Evolutionary conservation across 2,888 invertebrate genomes (phyloP), one percentile per base, ranked within the genome.

Genomic region (Conomelus anceps): DNA sequence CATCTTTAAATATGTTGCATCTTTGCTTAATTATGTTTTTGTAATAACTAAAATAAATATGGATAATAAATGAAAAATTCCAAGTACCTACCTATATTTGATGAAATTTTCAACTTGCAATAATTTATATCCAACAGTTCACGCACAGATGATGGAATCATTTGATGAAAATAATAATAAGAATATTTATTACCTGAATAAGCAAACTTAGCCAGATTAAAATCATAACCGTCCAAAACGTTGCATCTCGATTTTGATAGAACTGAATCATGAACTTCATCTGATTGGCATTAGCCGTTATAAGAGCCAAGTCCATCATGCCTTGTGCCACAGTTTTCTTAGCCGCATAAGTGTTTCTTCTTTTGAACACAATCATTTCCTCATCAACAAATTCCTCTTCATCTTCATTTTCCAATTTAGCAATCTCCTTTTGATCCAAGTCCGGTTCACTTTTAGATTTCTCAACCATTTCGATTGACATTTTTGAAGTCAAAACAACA

Each of bases 241-340:
- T 91, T 0, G 90, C 89, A 17, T 89, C 87, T 0, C 91, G 88
- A 22, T 89, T 86, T 0, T 89, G 89, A 24, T 91, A 89, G 85
- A 91, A 92, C 92, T 97, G 97, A 88, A 98, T 93, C 29, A 98
- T 96, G 93, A 98, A 98, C 91, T 98, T 95, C 89, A 98, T 94
- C 92, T 98, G 98, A 94, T 98, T 98, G 6, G 98, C 97, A n/a
- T 98, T 98, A 0, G 98, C 98, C 0, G 97, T 97, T 85, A 98
- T 95, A 26, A 98, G 94, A 0, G 98, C 98, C 91, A 98, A 94
- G 93, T 98, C 98, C 97, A 98, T 97, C 98, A 98, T 98, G 6
- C 98, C 98, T 92, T 98, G 98, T 0, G 98, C 98, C 29, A 98
- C 94, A 22, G 97, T 98, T 93, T 98, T 98, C 93, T 97, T 98